Evolutionary conservation across 2,888 invertebrate species (phyloP).

Genomic region (Spilarctia lutea): DNA sequence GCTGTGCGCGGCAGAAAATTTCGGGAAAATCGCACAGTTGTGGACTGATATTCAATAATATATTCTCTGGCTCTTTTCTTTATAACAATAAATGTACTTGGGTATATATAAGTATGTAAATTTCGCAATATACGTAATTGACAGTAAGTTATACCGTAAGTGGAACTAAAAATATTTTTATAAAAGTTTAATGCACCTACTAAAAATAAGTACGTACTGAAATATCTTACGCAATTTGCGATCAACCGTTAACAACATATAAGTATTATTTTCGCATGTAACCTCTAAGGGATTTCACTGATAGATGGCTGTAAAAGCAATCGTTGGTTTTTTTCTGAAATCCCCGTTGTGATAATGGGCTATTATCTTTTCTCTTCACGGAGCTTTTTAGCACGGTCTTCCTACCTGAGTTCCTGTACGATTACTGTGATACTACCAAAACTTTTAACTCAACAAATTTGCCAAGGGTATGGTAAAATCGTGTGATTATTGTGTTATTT

Average conservation of each 20-base stretch:
- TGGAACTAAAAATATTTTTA: background rate
- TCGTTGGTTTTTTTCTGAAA: slow-evolving; percentile 42
- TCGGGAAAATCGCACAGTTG: no score
- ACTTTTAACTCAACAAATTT: background rate
- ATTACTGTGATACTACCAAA: background rate
- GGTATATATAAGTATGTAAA: no score
- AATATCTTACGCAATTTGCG: slow-evolving; percentile 13
- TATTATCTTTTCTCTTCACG: slow-evolving; percentile 20
- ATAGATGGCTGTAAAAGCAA: slow-evolving; percentile 34
- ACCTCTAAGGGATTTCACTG: slow-evolving; percentile 39
- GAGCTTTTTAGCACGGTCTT: background rate
- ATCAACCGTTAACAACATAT: background rate
- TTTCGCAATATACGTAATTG: no score
- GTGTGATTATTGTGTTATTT: no score
- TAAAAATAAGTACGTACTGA: slow-evolving; percentile 3
- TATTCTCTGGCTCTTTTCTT: no score
- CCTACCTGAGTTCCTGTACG: background rate
- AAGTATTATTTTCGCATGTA: slow-evolving; percentile 30
- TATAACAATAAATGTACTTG: no score
- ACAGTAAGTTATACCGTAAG: background rate
- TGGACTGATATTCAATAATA: no score
- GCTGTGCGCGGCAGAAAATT: no score
- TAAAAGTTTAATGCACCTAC: slow-evolving; percentile 2
- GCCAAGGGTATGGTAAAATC: background rate
- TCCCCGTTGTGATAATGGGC: slow-evolving; percentile 34